These are phyloP conservation scores for Caenorhabditis brenneri DNA, from an alignment of 1,140 invertebrate species.

Conservation along the genomic window DNA sequence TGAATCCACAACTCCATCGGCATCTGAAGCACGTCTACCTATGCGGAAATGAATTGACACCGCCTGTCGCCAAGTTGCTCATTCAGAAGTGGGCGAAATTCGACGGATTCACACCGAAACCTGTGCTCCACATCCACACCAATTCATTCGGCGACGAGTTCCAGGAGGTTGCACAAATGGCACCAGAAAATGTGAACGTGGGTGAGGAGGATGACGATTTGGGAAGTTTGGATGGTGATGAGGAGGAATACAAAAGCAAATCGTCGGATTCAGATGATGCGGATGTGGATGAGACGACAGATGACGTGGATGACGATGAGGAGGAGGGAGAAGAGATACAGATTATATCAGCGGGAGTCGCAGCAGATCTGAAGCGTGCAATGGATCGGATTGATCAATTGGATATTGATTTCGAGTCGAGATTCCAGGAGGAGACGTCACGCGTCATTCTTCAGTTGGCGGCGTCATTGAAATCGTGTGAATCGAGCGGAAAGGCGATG, in stretches of 20 bases:
- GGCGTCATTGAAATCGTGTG: neutral
- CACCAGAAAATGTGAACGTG: slow-evolving; percentile 20
- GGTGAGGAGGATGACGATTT: slow-evolving; percentile 5
- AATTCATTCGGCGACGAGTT: slow-evolving; percentile 8
- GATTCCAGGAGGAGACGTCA: slow-evolving; percentile 33
- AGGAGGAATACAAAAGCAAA: slow-evolving; percentile 34
- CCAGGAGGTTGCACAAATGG: neutral
- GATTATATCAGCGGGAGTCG: neutral
- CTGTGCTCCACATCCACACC: neutral
- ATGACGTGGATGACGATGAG: neutral
- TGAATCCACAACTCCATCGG: slow-evolving; percentile 20
- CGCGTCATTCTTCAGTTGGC: neutral
- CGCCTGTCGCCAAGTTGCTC: neutral
- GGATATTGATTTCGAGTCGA: slow-evolving; percentile 1
- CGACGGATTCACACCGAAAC: slow-evolving; percentile 1
- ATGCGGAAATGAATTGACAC: slow-evolving; percentile 14
- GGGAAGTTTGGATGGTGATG: slow-evolving; percentile 17
- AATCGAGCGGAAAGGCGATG: neutral
- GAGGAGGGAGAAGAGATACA: neutral
- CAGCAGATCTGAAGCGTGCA: neutral
- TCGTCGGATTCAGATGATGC: slow-evolving; percentile 14
- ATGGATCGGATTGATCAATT: neutral
- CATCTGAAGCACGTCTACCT: slow-evolving; percentile 3
- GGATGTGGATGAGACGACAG: neutral
- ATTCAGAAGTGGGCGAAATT: slow-evolving; percentile 17